Conservation (phyloP, 2,888 invertebrate species). For the Biston stratarius region DNA sequence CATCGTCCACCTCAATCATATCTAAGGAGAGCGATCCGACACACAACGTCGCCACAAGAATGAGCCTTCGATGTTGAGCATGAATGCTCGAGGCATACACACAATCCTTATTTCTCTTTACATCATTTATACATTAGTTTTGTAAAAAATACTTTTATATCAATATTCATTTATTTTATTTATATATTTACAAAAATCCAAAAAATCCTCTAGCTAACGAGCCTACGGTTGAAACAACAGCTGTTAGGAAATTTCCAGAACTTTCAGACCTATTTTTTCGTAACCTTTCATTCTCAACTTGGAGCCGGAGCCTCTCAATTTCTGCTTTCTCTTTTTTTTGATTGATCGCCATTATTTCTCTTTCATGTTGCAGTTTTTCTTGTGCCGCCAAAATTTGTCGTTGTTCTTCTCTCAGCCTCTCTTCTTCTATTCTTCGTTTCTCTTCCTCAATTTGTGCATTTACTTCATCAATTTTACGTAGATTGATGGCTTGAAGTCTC, state of each 20-base stretch:
- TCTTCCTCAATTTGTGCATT: not conserved
- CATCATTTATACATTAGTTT: too few species aligned
- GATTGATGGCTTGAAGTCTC: conserved; percentile 17
- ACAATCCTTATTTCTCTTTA: too few species aligned
- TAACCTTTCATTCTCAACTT: conserved; percentile 3
- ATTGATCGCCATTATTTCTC: conserved; percentile 2
- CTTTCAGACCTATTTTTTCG: not conserved
- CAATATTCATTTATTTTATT: not conserved
- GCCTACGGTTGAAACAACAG: not conserved
- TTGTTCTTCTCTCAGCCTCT: conserved; percentile 8
- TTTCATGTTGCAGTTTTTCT: conserved; percentile 9
- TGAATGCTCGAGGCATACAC: too few species aligned
- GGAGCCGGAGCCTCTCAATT: not conserved
- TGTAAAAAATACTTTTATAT: not conserved
- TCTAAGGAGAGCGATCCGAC: too few species aligned
- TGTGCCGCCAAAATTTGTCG: not conserved
- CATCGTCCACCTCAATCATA: too few species aligned
- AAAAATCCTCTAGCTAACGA: conserved; percentile 7
- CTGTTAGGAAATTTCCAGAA: not conserved
- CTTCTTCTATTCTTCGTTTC: conserved; percentile 6
- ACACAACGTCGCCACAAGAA: too few species aligned
- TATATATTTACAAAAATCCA: not conserved
- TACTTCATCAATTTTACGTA: conserved; percentile 23
- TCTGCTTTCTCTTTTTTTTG: conserved; percentile 10
- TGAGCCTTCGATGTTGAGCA: too few species aligned